Conservation (phyloP, 2,113 vertebrate species). For the Cairina moschata region DNA sequence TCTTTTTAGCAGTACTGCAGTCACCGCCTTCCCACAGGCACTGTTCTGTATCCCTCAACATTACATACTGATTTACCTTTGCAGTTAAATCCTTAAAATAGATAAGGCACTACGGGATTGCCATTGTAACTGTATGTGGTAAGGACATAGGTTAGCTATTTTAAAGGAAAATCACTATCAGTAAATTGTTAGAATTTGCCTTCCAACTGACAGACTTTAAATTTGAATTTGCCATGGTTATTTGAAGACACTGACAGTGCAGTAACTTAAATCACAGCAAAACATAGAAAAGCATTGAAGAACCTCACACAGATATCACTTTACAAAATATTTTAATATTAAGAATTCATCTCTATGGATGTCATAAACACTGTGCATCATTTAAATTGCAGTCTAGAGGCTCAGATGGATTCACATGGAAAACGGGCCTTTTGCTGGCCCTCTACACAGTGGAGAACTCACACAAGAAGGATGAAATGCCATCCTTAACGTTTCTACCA, state of each 20-base stretch:
- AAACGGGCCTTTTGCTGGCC: neutral
- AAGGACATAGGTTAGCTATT: neutral
- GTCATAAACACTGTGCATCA: neutral
- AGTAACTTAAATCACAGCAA: conserved; percentile 15
- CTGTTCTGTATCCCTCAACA: neutral
- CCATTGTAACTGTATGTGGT: neutral
- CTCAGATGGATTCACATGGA: neutral
- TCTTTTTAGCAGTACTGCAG: neutral
- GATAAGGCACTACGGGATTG: neutral
- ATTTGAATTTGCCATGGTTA: conserved; percentile 29
- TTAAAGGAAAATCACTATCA: conserved; percentile 18
- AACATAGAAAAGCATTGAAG: neutral
- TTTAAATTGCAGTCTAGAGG: neutral
- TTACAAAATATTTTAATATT: neutral
- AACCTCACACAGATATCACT: neutral
- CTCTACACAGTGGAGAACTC: neutral
- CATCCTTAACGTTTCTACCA: neutral
- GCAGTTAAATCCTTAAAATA: conserved; percentile 14
- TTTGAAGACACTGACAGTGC: conserved; percentile 17
- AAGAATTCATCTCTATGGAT: neutral
- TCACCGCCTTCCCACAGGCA: neutral
- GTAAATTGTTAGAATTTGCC: conserved; percentile 25
- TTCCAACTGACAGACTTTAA: conserved; percentile 22
- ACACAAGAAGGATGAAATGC: neutral
- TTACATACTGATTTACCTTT: neutral